Conservation (phyloP, 2,797 vertebrate species). For the Anguilla obscura region DNA sequence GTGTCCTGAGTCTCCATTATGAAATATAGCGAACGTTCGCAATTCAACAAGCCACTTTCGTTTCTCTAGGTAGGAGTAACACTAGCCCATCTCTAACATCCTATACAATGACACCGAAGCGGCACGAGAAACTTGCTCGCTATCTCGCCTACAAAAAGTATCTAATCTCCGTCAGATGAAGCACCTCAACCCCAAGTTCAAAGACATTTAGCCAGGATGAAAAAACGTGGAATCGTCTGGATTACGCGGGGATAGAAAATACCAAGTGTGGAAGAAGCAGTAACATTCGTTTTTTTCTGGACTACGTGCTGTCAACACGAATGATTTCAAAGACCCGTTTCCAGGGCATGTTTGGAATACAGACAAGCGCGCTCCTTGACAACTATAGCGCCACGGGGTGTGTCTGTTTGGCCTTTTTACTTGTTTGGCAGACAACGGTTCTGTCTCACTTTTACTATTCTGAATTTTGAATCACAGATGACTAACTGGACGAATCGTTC, state of each 20-base stretch:
- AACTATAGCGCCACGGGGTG: slow-evolving; percentile 9
- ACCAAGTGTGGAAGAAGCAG: neutral
- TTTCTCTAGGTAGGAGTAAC: neutral
- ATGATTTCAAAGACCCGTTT: slow-evolving; percentile 3
- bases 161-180: neutral
- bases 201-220: neutral
- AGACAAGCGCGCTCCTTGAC: slow-evolving; percentile 25
- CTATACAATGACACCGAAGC: slow-evolving; percentile 9
- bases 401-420: slow-evolving; percentile 5
- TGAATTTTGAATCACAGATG: neutral
- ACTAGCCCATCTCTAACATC: neutral
- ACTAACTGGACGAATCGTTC: neutral
- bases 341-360: neutral
- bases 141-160: neutral
- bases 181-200: neutral
- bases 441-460: neutral
- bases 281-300: neutral
- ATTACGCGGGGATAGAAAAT: no score
- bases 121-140: neutral
- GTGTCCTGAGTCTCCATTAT: neutral
- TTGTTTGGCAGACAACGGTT: neutral
- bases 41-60: neutral
- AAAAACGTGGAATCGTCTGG: neutral
- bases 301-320: neutral
- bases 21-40: neutral